A percentile compares a stretch with the other conserved stretches of the same genome.
Conservation (phyloP, 1,140 invertebrate species). For the Lepidurus arcticus region DNA sequence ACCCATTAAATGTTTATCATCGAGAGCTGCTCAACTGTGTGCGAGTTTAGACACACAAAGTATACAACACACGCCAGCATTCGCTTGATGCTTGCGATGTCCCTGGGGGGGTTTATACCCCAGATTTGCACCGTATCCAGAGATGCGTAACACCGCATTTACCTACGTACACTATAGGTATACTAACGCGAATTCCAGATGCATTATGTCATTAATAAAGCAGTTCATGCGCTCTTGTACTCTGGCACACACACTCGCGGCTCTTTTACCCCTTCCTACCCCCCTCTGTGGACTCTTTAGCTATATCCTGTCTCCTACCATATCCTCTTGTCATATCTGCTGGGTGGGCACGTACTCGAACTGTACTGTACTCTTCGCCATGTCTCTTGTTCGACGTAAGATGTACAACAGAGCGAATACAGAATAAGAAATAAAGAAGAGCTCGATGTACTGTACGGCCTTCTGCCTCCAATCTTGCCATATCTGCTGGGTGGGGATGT, state of each 20-base stretch:
- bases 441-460: no score
- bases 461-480: no score
- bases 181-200: not conserved
- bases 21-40: conserved; percentile 9
- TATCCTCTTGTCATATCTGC: no score
- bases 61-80: not conserved
- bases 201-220: conserved; percentile 14
- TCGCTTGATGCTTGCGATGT: not conserved
- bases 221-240: conserved; percentile 4
- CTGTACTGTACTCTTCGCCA: no score
- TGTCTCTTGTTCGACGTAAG: no score
- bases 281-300: no score
- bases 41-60: not conserved
- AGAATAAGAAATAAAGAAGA: no score
- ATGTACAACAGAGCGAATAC: no score
- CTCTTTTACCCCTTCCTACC: no score
- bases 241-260: not conserved
- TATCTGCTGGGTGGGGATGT: no score
- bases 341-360: no score
- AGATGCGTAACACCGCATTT: conserved; percentile 18
- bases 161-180: not conserved
- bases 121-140: not conserved
- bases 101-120: not conserved
- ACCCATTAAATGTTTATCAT: conserved; percentile 20
- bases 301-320: no score